Percentiles rank a stretch among this genome's conserved stretches.
Conservation (phyloP, 1,140 invertebrate species). For the Apis florea region DNA sequence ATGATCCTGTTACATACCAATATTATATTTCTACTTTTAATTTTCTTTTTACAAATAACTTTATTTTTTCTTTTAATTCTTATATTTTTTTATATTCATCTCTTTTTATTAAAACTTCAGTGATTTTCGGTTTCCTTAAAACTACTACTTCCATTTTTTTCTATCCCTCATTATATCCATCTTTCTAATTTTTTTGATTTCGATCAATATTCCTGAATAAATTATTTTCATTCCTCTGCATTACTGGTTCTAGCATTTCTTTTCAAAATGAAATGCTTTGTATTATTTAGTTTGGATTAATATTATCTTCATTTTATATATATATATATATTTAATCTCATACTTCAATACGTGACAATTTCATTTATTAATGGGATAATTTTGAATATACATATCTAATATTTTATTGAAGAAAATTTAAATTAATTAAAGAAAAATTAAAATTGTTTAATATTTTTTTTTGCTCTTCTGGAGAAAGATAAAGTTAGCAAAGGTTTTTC, state of each 20-base stretch:
- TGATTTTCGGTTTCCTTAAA: background rate
- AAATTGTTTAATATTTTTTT: too few relatives aligned
- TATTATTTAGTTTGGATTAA: background rate
- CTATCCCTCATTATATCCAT: background rate
- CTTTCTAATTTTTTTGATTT: background rate
- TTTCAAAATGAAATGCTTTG: background rate
- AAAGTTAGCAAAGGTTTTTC: too few relatives aligned
- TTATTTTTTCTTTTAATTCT: background rate
- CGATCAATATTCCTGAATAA: background rate
- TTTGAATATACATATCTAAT: background rate
- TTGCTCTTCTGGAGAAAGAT: too few relatives aligned
- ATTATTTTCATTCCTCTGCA: background rate
- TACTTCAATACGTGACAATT: background rate
- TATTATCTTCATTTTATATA: background rate
- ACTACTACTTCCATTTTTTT: background rate
- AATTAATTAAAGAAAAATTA: too few relatives aligned
- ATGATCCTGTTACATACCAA: conserved; percentile 6
- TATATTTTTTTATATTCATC: background rate
- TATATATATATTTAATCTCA: too few relatives aligned
- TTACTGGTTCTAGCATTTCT: background rate
- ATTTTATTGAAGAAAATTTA: too few relatives aligned
- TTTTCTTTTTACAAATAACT: background rate
- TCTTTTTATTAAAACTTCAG: background rate
- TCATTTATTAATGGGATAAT: background rate
- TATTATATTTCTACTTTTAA: conserved; percentile 30